Percentiles rank a stretch among this genome's conserved stretches.
These are phyloP conservation scores for Papilio polytes DNA, from an alignment of 1,140 invertebrate genomes.

Conservation along the genomic window DNA sequence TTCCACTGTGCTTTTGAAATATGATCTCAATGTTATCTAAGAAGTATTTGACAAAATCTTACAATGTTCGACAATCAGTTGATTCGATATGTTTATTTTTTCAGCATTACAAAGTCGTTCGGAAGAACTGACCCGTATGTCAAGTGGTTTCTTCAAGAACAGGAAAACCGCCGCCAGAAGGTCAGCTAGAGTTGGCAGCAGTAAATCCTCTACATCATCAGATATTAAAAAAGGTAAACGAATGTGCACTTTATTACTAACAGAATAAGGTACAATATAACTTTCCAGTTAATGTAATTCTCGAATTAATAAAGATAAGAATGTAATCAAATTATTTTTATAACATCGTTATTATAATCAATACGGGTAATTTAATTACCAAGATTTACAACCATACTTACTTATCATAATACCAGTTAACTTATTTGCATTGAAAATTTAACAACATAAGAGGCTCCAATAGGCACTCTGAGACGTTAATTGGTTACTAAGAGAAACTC, in stretches of 20 bases:
- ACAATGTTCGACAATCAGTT: too few relatives aligned
- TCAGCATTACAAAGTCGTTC: constrained; percentile 76
- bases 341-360: background rate
- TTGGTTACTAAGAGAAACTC: too few relatives aligned
- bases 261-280: background rate
- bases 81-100: constrained; percentile 24
- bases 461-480: background rate
- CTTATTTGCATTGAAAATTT: background rate
- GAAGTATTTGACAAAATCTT: too few relatives aligned
- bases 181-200: constrained; percentile 88
- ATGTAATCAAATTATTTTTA: background rate
- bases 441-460: background rate
- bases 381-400: background rate
- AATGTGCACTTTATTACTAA: background rate
- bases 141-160: constrained; percentile 88
- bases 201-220: constrained; percentile 82
- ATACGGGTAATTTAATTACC: background rate
- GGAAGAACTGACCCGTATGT: constrained; percentile 83
- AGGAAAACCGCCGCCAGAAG: constrained; percentile 89
- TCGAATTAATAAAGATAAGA: constrained; percentile 8
- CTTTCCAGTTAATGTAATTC: background rate
- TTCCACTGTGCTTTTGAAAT: too few relatives aligned
- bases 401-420: background rate
- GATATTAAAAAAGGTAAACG: constrained; percentile 74
- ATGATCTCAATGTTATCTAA: too few relatives aligned